A percentile compares a stretch with the other conserved stretches of the same genome.
Evolutionary conservation across 1,140 invertebrate species (phyloP).

Genomic region (Drosophila nigrodunni): DNA sequence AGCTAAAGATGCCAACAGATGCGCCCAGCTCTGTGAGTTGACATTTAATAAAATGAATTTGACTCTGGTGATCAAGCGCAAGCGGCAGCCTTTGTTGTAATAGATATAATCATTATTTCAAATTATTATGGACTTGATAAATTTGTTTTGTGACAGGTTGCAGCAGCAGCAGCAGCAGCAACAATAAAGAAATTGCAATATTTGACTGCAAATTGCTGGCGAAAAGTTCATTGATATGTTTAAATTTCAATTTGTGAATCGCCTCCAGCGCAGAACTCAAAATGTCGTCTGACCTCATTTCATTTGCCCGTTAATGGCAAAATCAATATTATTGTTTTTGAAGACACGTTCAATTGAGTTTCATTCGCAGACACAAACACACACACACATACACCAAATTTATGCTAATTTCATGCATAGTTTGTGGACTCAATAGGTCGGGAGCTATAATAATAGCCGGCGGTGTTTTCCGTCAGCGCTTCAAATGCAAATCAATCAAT

Average conservation of each 20-base stretch:
- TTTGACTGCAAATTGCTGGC: constrained; percentile 1
- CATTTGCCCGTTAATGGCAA: constrained; percentile 18
- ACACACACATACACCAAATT: constrained; percentile 29
- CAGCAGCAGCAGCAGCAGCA: constrained; percentile 13
- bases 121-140: constrained; percentile 80
- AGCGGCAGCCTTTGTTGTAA: constrained; percentile 54
- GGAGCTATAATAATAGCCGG: constrained; percentile 56
- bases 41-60: constrained; percentile 81
- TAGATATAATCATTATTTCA: constrained; percentile 74
- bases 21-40: constrained; percentile 61
- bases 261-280: constrained; percentile 26
- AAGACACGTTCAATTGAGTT: constrained; percentile 25
- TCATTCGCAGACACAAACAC: background rate
- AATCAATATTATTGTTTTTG: constrained; percentile 55
- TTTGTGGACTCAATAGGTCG: constrained; percentile 22
- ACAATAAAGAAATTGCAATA: constrained; percentile 21
- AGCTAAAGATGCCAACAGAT: constrained; percentile 47
- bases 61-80: constrained; percentile 25
- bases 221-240: constrained; percentile 68
- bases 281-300: constrained; percentile 63
- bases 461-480: constrained; percentile 62
- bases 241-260: constrained; percentile 46
- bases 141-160: constrained; percentile 77
- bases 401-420: constrained; percentile 73
- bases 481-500: constrained; percentile 71